These are phyloP conservation scores for Melieria picta DNA, from an alignment of 2,888 invertebrate genomes.

Conservation along the genomic window DNA sequence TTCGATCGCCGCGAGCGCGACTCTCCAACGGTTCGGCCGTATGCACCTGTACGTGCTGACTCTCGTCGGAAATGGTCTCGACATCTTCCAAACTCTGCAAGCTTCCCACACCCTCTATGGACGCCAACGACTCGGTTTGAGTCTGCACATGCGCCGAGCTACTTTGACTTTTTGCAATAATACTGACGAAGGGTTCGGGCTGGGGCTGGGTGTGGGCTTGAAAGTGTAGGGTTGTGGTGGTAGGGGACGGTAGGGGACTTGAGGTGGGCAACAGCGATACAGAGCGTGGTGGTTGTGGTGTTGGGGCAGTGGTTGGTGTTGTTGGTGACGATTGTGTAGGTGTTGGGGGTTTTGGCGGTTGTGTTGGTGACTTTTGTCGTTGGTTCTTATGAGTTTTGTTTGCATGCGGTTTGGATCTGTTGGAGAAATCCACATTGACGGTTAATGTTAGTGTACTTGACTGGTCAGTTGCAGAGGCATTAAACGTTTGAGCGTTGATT, in stretches of 20 bases:
- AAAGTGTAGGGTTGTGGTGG: no score
- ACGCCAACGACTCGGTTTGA: conserved; percentile 6
- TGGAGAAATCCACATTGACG: conserved; percentile 61
- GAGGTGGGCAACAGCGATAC: conserved; percentile 36
- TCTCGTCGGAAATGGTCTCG: conserved; percentile 57
- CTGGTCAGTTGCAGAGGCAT: conserved; percentile 51
- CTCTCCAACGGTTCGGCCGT: conserved; percentile 46
- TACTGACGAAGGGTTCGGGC: conserved; percentile 37
- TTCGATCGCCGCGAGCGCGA: conserved; percentile 22
- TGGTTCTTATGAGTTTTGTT: conserved; percentile 52
- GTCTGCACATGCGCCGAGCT: conserved; percentile 35
- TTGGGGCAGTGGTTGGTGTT: conserved; percentile 23
- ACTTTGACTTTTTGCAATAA: conserved; percentile 43
- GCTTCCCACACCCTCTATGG: conserved; percentile 6
- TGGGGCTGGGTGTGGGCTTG: no score
- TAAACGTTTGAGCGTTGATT: not conserved
- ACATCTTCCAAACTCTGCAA: conserved; percentile 29
- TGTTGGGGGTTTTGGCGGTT: conserved; percentile 37
- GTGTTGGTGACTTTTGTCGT: conserved; percentile 35
- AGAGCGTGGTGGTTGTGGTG: conserved; percentile 8
- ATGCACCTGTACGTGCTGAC: conserved; percentile 54
- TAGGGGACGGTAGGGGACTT: no score
- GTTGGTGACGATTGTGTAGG: conserved; percentile 46
- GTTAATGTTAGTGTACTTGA: conserved; percentile 56
- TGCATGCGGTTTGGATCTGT: conserved; percentile 62